phyloP scores from a whole-genome alignment of 2,113 vertebrate genomes.

The Alces alces region DNA sequence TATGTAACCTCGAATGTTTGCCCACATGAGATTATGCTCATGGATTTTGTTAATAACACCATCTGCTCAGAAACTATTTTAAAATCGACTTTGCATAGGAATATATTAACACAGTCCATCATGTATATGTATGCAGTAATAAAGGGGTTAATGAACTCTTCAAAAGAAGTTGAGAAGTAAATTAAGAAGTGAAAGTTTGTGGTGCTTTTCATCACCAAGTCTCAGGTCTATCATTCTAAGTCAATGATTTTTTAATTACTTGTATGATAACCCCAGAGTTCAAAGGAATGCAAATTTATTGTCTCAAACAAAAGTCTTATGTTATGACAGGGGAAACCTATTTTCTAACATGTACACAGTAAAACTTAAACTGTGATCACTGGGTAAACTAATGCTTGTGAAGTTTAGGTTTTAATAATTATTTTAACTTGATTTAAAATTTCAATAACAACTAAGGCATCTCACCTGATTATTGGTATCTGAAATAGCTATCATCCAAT shows the following conservation, averaged over 20 bases:
- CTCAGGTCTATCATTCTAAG: background rate
- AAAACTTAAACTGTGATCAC: background rate
- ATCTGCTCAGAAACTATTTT: slow-evolving; percentile 28
- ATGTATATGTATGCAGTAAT: background rate
- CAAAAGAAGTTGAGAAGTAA: background rate
- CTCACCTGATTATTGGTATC: background rate
- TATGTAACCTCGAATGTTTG: background rate
- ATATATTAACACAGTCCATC: background rate
- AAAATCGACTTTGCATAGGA: background rate
- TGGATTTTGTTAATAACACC: background rate
- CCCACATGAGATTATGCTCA: background rate
- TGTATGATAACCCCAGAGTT: background rate
- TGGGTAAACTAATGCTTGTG: background rate
- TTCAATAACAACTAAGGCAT: background rate
- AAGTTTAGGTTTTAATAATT: background rate
- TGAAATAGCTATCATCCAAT: background rate
- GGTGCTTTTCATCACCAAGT: background rate
- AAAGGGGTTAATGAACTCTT: background rate
- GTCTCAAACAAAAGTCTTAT: background rate
- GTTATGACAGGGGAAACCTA: background rate
- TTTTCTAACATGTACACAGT: background rate
- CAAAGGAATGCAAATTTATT: background rate
- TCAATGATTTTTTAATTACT: background rate
- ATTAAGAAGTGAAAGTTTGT: background rate
- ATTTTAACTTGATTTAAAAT: background rate